A percentile compares a stretch with the other conserved stretches of the same genome.
Evolutionary conservation across 2,113 vertebrate genomes (phyloP).

Genomic region (Circaetus cinerascens): DNA sequence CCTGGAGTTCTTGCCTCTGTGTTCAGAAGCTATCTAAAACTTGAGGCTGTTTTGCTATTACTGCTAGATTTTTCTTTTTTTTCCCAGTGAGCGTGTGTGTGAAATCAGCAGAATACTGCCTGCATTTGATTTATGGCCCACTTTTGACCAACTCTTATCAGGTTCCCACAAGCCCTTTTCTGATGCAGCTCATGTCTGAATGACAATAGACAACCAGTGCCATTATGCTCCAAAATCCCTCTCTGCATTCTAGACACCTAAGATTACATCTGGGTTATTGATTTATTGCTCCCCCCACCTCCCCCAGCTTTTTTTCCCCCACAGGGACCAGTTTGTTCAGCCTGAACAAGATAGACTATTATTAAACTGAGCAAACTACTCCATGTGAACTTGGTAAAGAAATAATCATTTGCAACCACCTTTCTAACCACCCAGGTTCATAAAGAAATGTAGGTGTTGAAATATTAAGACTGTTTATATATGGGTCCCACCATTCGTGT

Average conservation of each 20-base stretch:
- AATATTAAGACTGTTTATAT: conserved; percentile 75
- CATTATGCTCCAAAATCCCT: conserved; percentile 91
- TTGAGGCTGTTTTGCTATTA: no score
- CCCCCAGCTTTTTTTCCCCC: conserved; percentile 50
- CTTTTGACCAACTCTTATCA: conserved; percentile 94
- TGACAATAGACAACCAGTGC: conserved; percentile 93
- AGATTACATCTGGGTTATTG: conserved; percentile 96
- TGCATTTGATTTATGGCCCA: conserved; percentile 92
- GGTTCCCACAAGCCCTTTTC: conserved; percentile 89
- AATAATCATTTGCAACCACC: conserved; percentile 75
- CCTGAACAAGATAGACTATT: conserved; percentile 79
- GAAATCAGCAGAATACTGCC: conserved; percentile 85
- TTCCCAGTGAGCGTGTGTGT: conserved; percentile 66
- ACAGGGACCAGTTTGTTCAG: conserved; percentile 81
- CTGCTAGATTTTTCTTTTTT: neutral
- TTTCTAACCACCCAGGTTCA: conserved; percentile 60
- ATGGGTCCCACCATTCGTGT: conserved; percentile 54
- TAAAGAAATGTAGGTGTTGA: conserved; percentile 66
- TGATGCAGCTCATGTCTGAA: conserved; percentile 90
- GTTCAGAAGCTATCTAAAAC: no score
- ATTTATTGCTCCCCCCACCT: conserved; percentile 91
- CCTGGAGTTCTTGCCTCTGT: no score
- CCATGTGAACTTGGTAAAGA: conserved; percentile 78
- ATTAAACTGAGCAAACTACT: conserved; percentile 81
- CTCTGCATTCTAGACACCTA: conserved; percentile 90